Evolutionary conservation across 2,888 invertebrate species (phyloP), one percentile per base, ranked within the genome.

Genomic region (Tenthredo notha): DNA sequence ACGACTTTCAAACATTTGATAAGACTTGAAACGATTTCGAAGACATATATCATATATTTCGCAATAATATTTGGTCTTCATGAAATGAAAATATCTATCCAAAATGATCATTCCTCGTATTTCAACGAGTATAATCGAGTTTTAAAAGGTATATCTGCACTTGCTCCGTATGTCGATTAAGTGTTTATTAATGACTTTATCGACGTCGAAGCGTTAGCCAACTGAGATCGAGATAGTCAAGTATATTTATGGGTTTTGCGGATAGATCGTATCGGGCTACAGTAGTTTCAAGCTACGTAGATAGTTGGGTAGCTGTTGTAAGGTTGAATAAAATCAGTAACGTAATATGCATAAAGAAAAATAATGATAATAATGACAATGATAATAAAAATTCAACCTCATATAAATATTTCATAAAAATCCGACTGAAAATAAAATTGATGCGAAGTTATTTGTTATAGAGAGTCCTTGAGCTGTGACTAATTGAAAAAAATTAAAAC

Each of bases 131-230:
- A n/a, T 54, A 54, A 54, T 54, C 54, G n/a, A 54, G n/a, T 7
- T 54, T n/a, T n/a, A 54, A 54, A 54, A 54, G 54, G 54, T 54
- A n/a, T 54, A 61, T 25, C 21, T 25, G 21, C 61, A 43, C n/a
- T 43, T 40, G 12, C 40, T n/a, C 40, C 50, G 77, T 18, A 21
- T 50, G 50, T 77, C 29, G 37, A 54, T 77, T 50, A 54, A 89
- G 88, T 87, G 86, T 86, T 88, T 87, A 85, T 87, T 89, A 90
- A 91, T 88, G 90, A 88, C 90, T 91, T 86, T 90, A 91, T 91
- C 88, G 88, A 85, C 86, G 87, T 85, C 86, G 88, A 85, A 86
- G 85, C 84, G 85, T 85, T 87, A 86, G 87, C 87, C 85, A 87
- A 87, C 87, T 85, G 33, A 91, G 87, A 91, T 91, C 89, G 87